phyloP scores from a whole-genome alignment of 1,140 invertebrate species.

The Aporrectodea caliginosa region DNA sequence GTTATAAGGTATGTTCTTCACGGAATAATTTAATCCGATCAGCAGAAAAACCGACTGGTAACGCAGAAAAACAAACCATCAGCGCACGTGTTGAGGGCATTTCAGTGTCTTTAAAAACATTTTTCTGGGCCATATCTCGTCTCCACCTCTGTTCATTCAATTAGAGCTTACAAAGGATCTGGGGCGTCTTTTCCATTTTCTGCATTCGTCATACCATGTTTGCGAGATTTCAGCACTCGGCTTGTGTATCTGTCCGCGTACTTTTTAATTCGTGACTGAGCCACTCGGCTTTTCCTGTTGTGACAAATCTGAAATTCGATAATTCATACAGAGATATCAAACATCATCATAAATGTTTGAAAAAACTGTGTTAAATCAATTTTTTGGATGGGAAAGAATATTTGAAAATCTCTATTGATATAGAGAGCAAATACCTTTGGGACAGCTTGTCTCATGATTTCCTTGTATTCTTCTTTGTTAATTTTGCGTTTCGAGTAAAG shows the following conservation, averaged over 20 bases:
- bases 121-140: no score
- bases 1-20: no score
- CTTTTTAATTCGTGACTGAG: background rate
- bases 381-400: background rate
- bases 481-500: slow-evolving; percentile 92
- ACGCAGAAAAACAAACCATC: no score
- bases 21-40: no score
- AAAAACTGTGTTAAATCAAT: background rate
- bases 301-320: background rate
- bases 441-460: slow-evolving; percentile 91
- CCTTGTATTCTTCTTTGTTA: slow-evolving; percentile 94
- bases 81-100: no score
- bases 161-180: no score
- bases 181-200: no score
- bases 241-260: background rate
- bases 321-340: background rate
- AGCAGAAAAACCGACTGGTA: no score
- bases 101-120: no score
- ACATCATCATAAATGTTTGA: background rate
- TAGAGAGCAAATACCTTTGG: slow-evolving; percentile 71
- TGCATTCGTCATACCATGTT: no score
- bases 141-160: no score
- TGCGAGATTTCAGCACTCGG: background rate
- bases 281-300: background rate
- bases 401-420: background rate